These are phyloP conservation scores for Seriola aureovittata DNA, from an alignment of 2,113 vertebrate genomes.

Conservation along the genomic window DNA sequence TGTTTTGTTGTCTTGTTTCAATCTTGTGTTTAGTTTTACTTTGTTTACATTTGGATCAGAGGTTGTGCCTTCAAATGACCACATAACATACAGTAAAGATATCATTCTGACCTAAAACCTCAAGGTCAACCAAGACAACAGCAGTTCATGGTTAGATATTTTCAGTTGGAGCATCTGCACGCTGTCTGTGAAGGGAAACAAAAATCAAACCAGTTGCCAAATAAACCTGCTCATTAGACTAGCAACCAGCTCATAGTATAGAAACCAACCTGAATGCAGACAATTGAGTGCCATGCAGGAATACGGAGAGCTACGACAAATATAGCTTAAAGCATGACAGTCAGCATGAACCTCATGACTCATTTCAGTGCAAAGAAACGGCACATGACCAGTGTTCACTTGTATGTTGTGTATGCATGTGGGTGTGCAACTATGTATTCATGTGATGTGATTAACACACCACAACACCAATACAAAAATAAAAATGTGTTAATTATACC, in stretches of 20 bases:
- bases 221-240: not conserved
- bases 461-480: not conserved
- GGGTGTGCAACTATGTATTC: not conserved
- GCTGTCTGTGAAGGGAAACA: not conserved
- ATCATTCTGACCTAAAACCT: not conserved
- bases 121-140: not conserved
- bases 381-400: conserved; percentile 4
- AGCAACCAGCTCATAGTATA: not conserved
- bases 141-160: not conserved
- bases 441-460: not conserved
- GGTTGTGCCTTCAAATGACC: not conserved
- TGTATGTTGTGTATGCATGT: not conserved
- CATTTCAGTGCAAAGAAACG: not conserved
- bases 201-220: not conserved
- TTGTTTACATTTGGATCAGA: not conserved
- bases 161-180: not conserved
- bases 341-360: not conserved
- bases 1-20: no score
- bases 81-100: not conserved
- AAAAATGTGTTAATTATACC: not conserved
- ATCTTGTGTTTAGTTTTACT: no score
- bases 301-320: not conserved
- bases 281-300: not conserved
- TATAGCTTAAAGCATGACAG: not conserved
- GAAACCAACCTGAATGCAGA: not conserved